phyloP scores from a whole-genome alignment of 2,888 invertebrate species.

The Pristionchus entomophagus region DNA sequence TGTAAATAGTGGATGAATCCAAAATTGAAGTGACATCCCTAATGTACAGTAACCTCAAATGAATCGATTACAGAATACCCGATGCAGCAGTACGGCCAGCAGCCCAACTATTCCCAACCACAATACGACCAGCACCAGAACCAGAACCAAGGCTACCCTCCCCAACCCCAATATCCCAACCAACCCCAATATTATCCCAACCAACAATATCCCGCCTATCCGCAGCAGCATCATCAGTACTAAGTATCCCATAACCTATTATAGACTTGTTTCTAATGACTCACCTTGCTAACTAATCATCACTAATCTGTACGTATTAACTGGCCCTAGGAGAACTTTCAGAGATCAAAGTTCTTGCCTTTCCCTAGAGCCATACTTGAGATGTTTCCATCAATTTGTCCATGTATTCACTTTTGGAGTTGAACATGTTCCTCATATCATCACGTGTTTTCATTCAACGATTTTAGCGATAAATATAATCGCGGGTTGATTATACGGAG shows the following conservation, averaged over 20 bases:
- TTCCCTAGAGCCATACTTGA: neutral
- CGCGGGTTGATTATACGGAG: conserved; percentile 8
- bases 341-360: conserved; percentile 42
- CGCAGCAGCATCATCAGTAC: conserved; percentile 40
- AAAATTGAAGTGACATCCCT: neutral
- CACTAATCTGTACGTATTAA: neutral
- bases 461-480: conserved; percentile 35
- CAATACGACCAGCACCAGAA: conserved; percentile 32
- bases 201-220: conserved; percentile 47
- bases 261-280: neutral
- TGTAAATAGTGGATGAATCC: no score
- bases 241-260: conserved; percentile 2
- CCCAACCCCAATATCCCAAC: conserved; percentile 17
- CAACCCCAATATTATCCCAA: conserved; percentile 33
- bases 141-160: conserved; percentile 26
- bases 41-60: neutral
- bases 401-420: neutral
- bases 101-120: conserved; percentile 46
- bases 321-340: conserved; percentile 41
- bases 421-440: conserved; percentile 35
- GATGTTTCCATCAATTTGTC: neutral
- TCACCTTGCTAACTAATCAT: conserved; percentile 3
- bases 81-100: conserved; percentile 62
- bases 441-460: conserved; percentile 39
- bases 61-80: conserved; percentile 52